Conservation (phyloP, 2,113 vertebrate species). For the Odocoileus hemionus region DNA sequence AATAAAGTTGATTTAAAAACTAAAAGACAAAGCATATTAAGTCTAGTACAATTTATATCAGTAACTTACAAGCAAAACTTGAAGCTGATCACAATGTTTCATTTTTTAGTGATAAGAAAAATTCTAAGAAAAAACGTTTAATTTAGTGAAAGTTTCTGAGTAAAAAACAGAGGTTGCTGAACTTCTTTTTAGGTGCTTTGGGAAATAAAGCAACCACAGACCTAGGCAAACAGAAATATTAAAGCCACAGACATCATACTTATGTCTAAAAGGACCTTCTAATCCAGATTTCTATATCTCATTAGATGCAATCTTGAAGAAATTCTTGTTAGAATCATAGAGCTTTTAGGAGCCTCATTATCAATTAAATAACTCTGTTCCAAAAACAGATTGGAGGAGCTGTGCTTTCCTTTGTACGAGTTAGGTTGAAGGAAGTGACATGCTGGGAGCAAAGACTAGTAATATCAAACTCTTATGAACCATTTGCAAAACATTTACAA, state of each 20-base stretch:
- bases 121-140: not conserved
- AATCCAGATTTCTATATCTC: not conserved
- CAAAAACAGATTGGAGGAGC: not conserved
- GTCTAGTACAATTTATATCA: not conserved
- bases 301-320: not conserved
- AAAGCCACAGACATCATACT: not conserved
- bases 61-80: not conserved
- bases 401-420: not conserved
- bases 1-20: not conserved
- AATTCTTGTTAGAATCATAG: not conserved
- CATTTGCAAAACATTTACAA: conserved; percentile 10
- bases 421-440: not conserved
- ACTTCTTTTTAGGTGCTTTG: not conserved
- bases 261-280: not conserved
- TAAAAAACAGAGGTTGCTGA: not conserved
- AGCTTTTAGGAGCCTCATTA: not conserved
- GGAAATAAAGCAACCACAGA: not conserved
- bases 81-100: not conserved
- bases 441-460: not conserved
- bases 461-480: not conserved
- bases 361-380: not conserved
- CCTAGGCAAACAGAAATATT: not conserved
- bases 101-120: not conserved
- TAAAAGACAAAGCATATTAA: not conserved
- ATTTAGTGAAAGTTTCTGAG: not conserved